These are phyloP conservation scores for Falco naumanni DNA, from an alignment of 2,797 vertebrate species.

Conservation along the genomic window DNA sequence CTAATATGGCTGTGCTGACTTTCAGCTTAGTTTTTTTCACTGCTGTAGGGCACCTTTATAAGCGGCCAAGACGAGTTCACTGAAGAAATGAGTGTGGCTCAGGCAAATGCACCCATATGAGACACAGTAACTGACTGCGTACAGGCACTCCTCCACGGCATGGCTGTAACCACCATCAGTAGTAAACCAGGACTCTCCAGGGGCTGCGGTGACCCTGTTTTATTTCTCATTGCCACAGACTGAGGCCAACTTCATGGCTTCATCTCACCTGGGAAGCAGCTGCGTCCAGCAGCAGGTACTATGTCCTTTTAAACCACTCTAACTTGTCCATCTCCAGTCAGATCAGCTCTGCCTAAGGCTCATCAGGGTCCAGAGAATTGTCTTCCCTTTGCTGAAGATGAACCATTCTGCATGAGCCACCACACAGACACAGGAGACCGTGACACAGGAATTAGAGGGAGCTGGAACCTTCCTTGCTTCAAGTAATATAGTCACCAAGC, in stretches of 20 bases:
- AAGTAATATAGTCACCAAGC: background rate
- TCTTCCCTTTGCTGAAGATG: background rate
- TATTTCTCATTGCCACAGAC: background rate
- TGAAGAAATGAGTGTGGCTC: background rate
- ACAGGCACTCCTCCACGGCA: background rate
- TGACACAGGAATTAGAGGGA: background rate
- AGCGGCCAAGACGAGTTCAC: accelerated
- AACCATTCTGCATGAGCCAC: background rate
- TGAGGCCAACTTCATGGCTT: background rate
- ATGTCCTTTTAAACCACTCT: background rate
- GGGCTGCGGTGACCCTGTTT: background rate
- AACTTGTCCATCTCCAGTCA: background rate
- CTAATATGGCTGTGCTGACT: background rate
- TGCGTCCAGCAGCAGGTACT: background rate
- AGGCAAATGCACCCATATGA: background rate
- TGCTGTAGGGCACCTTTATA: background rate
- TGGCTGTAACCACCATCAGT: background rate
- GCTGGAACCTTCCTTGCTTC: background rate
- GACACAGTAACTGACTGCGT: background rate
- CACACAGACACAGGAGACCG: background rate
- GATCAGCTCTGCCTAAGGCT: background rate
- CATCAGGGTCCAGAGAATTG: background rate
- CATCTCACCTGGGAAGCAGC: background rate
- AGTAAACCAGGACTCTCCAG: background rate
- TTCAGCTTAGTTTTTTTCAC: background rate